Evolutionary conservation across 2,797 vertebrate species (phyloP).

Genomic region (Pangasius mekongensis): DNA sequence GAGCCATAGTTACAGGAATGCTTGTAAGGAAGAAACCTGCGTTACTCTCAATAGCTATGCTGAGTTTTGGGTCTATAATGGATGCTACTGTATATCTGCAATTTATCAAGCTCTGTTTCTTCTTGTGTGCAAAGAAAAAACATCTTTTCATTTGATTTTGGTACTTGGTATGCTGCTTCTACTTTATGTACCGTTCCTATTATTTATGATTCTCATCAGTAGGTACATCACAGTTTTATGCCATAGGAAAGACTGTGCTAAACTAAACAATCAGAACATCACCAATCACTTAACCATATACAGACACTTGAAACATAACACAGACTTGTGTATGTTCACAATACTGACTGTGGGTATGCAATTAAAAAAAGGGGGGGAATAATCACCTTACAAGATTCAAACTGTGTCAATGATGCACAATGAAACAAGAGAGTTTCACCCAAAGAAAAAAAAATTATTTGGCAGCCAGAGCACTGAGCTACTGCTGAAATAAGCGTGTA

Average conservation of each 20-base stretch:
- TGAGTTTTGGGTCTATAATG: background rate
- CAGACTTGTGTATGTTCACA: too few species aligned
- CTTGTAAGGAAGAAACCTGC: background rate
- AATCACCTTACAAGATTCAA: background rate
- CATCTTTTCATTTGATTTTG: background rate
- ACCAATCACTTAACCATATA: background rate
- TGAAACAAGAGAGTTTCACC: background rate
- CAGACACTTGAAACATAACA: background rate
- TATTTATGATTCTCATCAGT: too few species aligned
- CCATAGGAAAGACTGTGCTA: too few species aligned
- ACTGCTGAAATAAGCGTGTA: background rate
- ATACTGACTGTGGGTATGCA: background rate
- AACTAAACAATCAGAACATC: too few species aligned
- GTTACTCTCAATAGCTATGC: background rate
- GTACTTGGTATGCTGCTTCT: background rate
- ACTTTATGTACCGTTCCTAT: background rate
- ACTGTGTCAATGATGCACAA: background rate
- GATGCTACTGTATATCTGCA: background rate
- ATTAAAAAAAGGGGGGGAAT: background rate
- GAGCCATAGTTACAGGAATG: background rate
- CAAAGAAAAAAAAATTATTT: background rate
- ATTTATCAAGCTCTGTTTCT: background rate
- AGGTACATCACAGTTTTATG: too few species aligned
- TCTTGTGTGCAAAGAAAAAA: background rate
- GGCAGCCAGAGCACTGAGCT: background rate